A percentile compares a stretch with the other conserved stretches of the same genome.
Conservation (phyloP, 2,113 vertebrate species). For the Scortum barcoo region DNA sequence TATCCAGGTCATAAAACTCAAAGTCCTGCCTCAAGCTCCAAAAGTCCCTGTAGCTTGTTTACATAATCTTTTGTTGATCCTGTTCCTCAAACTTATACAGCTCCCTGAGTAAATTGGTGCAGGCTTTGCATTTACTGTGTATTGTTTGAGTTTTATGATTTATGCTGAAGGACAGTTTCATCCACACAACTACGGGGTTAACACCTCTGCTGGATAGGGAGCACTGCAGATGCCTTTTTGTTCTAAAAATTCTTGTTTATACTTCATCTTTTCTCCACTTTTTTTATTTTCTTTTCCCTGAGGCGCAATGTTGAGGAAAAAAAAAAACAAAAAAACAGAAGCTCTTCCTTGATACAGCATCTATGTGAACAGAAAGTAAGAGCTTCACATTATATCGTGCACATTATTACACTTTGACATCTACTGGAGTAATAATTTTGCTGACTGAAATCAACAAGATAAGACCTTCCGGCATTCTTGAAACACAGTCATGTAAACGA, state of each 20-base stretch:
- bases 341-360: constrained; percentile 37
- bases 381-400: constrained; percentile 23
- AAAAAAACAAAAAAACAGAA: constrained; percentile 21
- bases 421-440: too few species aligned
- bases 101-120: constrained; percentile 24
- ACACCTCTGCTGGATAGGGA: constrained; percentile 8
- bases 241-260: constrained; percentile 48
- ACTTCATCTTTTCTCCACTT: constrained; percentile 14
- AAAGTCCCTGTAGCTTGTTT: constrained; percentile 38
- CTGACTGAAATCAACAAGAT: too few species aligned
- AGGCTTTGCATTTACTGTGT: not conserved
- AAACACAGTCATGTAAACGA: not conserved
- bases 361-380: constrained; percentile 47
- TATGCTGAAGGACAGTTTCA: constrained; percentile 26
- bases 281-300: constrained; percentile 17
- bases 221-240: constrained; percentile 36
- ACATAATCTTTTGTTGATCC: constrained; percentile 48
- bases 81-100: constrained; percentile 27
- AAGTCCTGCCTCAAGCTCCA: constrained; percentile 38
- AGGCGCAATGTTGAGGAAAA: constrained; percentile 49
- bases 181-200: constrained; percentile 1
- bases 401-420: constrained; percentile 1
- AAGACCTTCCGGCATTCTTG: not conserved
- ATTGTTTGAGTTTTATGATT: constrained; percentile 1
- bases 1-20: constrained; percentile 57